These are phyloP conservation scores for Poeciliopsis retropinna DNA, from an alignment of 2,113 vertebrate genomes.

Conservation along the genomic window DNA sequence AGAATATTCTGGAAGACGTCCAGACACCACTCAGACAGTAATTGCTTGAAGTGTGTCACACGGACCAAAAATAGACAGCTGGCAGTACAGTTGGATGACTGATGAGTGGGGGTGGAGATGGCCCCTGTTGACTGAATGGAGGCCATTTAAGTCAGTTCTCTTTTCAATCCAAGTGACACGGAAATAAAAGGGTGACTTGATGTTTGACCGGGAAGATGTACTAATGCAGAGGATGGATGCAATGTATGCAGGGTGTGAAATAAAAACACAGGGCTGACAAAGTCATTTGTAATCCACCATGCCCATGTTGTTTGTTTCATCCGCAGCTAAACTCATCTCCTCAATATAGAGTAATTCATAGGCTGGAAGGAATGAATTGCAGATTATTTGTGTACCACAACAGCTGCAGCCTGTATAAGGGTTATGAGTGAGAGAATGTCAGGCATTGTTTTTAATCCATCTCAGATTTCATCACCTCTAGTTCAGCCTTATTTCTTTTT, in stretches of 20 bases:
- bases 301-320: constrained; percentile 35
- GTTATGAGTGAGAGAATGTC: neutral
- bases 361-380: constrained; percentile 25
- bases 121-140: constrained; percentile 18
- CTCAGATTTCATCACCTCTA: neutral
- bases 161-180: neutral
- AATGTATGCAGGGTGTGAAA: constrained; percentile 11
- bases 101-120: neutral
- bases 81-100: constrained; percentile 48
- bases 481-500: neutral
- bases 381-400: constrained; percentile 49
- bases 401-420: constrained; percentile 33
- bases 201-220: neutral
- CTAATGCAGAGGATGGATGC: neutral
- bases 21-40: constrained; percentile 56
- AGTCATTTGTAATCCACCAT: constrained; percentile 47
- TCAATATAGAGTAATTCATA: constrained; percentile 21
- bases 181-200: neutral
- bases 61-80: constrained; percentile 64
- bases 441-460: neutral
- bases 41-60: constrained; percentile 46
- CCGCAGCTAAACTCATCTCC: constrained; percentile 27
- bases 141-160: constrained; percentile 3
- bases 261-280: constrained; percentile 28
- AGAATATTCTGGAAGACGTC: constrained; percentile 45